phyloP scores from a whole-genome alignment of 2,888 invertebrate genomes.

The Hydroisotoma schaefferi region DNA sequence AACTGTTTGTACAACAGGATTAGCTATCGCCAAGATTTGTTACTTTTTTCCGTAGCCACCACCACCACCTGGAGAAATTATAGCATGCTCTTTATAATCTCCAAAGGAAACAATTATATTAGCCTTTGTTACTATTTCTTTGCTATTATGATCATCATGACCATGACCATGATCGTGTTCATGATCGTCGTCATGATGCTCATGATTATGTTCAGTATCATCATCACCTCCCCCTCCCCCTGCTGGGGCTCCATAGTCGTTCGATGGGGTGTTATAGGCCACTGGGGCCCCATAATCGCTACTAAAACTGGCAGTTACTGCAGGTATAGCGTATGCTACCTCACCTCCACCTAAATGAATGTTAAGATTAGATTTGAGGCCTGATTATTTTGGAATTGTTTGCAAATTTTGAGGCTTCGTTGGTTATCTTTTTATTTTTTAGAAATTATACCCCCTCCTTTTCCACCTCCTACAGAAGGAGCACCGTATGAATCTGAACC shows the following conservation, averaged over 20 bases:
- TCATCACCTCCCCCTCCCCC: neutral
- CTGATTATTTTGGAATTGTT: too few relatives aligned
- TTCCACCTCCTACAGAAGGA: neutral
- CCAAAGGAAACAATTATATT: neutral
- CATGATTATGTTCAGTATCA: too few relatives aligned
- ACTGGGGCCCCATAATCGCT: conserved; percentile 5
- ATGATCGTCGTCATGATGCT: too few relatives aligned
- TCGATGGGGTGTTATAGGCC: neutral
- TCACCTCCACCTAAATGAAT: too few relatives aligned
- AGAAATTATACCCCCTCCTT: neutral
- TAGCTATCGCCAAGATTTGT: too few relatives aligned
- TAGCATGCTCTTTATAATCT: conserved; percentile 4
- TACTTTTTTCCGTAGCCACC: neutral
- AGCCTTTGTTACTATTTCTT: neutral
- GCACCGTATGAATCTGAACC: neutral
- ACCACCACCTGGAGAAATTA: neutral
- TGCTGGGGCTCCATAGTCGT: neutral
- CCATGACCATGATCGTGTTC: too few relatives aligned
- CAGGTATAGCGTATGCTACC: neutral
- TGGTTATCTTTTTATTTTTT: neutral
- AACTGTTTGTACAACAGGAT: too few relatives aligned
- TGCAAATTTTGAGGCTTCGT: too few relatives aligned
- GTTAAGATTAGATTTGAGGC: too few relatives aligned
- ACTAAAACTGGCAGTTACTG: neutral
- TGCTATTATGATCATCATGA: too few relatives aligned